Evolutionary conservation across 1,140 invertebrate species (phyloP).

Genomic region (Mactra quadrangularis): DNA sequence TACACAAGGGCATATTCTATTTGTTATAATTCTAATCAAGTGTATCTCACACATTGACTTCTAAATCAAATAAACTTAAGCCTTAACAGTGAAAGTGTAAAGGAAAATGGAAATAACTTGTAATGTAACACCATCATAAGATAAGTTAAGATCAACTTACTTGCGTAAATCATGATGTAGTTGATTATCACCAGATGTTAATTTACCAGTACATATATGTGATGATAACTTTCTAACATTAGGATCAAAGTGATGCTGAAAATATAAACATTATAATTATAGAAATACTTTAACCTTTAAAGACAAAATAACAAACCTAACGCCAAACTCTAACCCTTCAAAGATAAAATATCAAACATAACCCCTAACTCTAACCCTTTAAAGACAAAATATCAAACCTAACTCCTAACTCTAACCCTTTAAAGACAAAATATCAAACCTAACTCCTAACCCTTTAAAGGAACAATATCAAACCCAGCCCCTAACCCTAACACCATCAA

Average conservation of each 20-base stretch:
- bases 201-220: slow-evolving; percentile 69
- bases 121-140: too few species aligned
- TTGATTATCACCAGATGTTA: slow-evolving; percentile 72
- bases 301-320: background rate
- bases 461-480: background rate
- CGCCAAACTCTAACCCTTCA: background rate
- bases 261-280: too few species aligned
- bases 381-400: background rate
- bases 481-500: too few species aligned
- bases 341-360: background rate
- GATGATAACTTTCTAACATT: slow-evolving; percentile 67
- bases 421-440: background rate
- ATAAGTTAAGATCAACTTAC: too few species aligned
- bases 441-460: background rate
- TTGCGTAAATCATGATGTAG: slow-evolving; percentile 70
- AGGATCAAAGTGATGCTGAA: slow-evolving; percentile 77
- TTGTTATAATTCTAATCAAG: too few species aligned
- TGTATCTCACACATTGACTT: too few species aligned
- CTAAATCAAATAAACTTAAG: too few species aligned
- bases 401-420: background rate
- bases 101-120: too few species aligned
- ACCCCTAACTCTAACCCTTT: background rate
- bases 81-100: too few species aligned
- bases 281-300: slow-evolving; percentile 10
- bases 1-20: too few species aligned